phyloP scores from a whole-genome alignment of 2,797 vertebrate species.

The Chaetodon trifasciatus region DNA sequence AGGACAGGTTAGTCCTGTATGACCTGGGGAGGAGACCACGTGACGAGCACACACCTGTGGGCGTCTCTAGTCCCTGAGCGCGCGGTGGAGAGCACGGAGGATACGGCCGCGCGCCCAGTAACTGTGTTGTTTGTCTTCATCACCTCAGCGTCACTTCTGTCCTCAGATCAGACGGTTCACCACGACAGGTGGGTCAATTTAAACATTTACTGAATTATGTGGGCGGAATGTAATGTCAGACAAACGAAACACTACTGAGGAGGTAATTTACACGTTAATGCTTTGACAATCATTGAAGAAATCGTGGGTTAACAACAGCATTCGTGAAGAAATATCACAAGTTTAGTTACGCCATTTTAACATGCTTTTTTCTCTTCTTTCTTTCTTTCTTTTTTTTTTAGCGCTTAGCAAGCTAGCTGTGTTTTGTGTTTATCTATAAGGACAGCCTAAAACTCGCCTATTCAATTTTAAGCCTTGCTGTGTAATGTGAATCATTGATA shows the following conservation, averaged over 20 bases:
- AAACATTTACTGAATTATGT: background rate
- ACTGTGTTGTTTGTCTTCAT: conserved; percentile 3
- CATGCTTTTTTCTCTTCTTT: too few species aligned
- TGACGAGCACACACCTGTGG: conserved; percentile 49
- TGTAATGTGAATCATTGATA: background rate
- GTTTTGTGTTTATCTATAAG: background rate
- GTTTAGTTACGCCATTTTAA: conserved; percentile 1
- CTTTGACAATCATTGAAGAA: background rate
- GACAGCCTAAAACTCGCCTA: background rate
- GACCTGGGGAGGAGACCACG: conserved; percentile 17
- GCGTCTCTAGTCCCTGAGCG: background rate
- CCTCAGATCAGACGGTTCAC: background rate
- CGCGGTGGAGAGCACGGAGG: background rate
- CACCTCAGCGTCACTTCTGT: background rate
- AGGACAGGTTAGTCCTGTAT: conserved; percentile 59
- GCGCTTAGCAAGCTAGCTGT: background rate
- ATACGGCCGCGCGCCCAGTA: conserved; percentile 16
- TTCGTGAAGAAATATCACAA: background rate
- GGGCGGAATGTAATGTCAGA: background rate
- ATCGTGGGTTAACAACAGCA: background rate
- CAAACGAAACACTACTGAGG: fast-evolving
- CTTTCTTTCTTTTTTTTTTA: background rate
- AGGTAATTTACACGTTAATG: background rate
- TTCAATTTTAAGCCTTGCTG: background rate
- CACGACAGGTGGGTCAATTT: conserved; percentile 32